Conservation (phyloP, 2,888 invertebrate species). For the Drosophila mayaguana region DNA sequence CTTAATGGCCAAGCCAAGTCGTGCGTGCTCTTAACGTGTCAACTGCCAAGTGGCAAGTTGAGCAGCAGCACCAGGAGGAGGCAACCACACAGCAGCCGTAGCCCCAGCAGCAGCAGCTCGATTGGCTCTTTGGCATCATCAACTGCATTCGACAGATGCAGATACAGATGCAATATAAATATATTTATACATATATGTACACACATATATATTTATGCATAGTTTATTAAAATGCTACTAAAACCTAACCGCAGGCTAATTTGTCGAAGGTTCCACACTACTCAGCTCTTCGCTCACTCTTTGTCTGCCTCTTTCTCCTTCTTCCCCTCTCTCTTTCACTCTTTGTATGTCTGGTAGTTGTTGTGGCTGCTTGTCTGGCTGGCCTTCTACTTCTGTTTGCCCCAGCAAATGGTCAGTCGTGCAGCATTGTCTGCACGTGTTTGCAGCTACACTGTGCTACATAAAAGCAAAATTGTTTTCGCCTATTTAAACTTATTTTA, state of each 20-base stretch:
- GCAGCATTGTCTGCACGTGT: slow-evolving; percentile 45
- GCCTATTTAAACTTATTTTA: neutral
- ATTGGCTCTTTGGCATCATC: slow-evolving; percentile 63
- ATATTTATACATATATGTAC: neutral
- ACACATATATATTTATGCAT: slow-evolving; percentile 36
- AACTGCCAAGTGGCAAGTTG: slow-evolving; percentile 58
- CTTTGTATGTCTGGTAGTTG: neutral
- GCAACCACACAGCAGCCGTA: slow-evolving; percentile 5
- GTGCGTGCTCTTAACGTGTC: slow-evolving; percentile 82
- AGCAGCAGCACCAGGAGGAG: slow-evolving; percentile 4
- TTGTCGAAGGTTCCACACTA: slow-evolving; percentile 56
- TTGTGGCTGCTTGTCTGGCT: slow-evolving; percentile 22
- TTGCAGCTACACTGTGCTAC: slow-evolving; percentile 42
- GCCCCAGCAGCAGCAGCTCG: slow-evolving; percentile 15
- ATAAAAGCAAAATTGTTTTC: neutral
- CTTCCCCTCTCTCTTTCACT: neutral
- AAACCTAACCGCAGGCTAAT: slow-evolving; percentile 77
- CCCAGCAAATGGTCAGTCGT: slow-evolving; percentile 15
- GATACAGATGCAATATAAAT: slow-evolving; percentile 29
- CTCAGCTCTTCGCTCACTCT: neutral
- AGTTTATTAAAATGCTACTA: slow-evolving; percentile 66
- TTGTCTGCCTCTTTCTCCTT: neutral
- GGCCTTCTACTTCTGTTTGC: slow-evolving; percentile 46
- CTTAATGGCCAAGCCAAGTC: slow-evolving; percentile 65
- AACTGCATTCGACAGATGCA: slow-evolving; percentile 19